phyloP scores from a whole-genome alignment of 2,888 invertebrate species.

The Agrochola macilenta region DNA sequence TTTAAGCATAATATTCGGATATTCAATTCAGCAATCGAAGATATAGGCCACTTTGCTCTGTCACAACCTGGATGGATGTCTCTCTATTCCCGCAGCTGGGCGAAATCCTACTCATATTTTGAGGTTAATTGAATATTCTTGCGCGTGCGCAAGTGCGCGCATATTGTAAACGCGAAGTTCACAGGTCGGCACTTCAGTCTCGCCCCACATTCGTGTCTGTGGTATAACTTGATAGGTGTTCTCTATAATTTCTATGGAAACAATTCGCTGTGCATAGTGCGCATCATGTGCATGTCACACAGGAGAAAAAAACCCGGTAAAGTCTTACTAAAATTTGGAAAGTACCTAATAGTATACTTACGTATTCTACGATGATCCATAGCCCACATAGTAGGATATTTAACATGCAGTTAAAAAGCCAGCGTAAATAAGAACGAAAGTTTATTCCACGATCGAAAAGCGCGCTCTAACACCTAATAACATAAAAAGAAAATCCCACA shows the following conservation, averaged over 20 bases:
- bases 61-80: not conserved
- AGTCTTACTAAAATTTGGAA: not conserved
- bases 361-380: too few species aligned
- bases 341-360: not conserved
- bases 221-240: not conserved
- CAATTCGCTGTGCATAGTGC: not conserved
- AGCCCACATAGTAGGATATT: not conserved
- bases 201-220: not conserved
- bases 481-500: conserved; percentile 49
- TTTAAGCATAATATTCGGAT: not conserved
- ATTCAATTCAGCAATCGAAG: not conserved
- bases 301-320: not conserved
- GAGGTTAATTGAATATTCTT: not conserved
- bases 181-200: not conserved
- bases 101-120: not conserved
- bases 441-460: conserved; percentile 5
- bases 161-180: not conserved
- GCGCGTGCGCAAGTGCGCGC: too few species aligned
- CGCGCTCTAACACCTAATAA: conserved; percentile 32
- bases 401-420: not conserved
- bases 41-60: not conserved
- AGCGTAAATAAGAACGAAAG: not conserved
- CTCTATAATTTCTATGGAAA: not conserved
- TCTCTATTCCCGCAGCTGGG: not conserved
- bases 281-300: not conserved